Percentiles rank a stretch among this genome's conserved stretches.
Evolutionary conservation across 1,140 invertebrate genomes (phyloP).

Genomic region (Caenorhabditis latens): DNA sequence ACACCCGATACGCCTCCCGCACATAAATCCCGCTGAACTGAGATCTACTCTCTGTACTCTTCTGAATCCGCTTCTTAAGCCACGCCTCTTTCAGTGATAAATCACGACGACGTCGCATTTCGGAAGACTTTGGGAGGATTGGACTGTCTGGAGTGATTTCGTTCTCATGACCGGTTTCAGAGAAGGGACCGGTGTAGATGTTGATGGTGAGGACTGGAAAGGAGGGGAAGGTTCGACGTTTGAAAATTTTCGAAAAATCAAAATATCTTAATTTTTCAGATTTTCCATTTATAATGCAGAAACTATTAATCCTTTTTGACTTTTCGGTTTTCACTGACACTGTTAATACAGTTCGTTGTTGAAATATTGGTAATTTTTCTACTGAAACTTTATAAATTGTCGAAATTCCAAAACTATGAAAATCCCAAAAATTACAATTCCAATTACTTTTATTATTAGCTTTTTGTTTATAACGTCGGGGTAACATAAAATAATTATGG

Average conservation of each 20-base stretch:
- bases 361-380: no score
- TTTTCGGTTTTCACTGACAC: no score
- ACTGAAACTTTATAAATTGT: no score
- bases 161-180: background rate
- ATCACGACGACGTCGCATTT: background rate
- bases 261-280: background rate
- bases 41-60: background rate
- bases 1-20: conserved; percentile 45
- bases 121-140: background rate
- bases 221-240: no score
- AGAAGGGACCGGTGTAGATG: background rate
- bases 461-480: no score
- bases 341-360: no score
- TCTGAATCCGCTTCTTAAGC: background rate
- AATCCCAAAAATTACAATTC: no score
- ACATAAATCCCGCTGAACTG: conserved; percentile 52
- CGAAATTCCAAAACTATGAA: no score
- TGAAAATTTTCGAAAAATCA: no score
- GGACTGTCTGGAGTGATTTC: background rate
- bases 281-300: no score
- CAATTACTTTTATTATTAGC: no score
- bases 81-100: background rate
- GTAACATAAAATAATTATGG: background rate
- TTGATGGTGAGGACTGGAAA: conserved; percentile 14
- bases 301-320: no score